Base-by-base conservation (phyloP, 1,140 invertebrate genomes). In the Daktulosphaira vitifoliae region DNA sequence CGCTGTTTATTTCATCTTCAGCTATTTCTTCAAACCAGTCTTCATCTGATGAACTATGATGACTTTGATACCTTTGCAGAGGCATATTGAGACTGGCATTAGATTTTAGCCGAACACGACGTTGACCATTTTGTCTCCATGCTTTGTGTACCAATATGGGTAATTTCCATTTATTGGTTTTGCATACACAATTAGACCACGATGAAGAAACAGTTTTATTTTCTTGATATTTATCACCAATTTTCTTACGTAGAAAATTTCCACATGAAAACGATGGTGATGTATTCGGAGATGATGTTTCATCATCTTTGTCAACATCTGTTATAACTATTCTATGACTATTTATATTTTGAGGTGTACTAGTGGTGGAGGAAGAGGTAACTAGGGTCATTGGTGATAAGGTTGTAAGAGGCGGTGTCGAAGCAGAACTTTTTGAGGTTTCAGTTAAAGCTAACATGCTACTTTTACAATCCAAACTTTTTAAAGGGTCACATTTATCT, bases 1-100 rank as follows among this genome's bases (percentile, higher is more conserved):
- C 64, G 13, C n/a, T 18, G 26, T 49, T 38, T 8, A n/a, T 37
- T 29, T 48, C 65, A 29, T 66, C 56, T 46, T 69, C 67, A 7
- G 42, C 65, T 22, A 73, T 70, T 66, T 74, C 73, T 68, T 75
- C 73, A 69, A 74, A 75, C 74, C 74, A 75, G 52, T 75, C 74
- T 68, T 75, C 74, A 22, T 72, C 73, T 0, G 73, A 75, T 8
- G 73, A 74, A 59, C 73, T 74, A 66, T 75, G 74, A 56, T 75
- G 74, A 22, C 70, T 71, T 48, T 72, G 69, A 15, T 73, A 68
- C 39, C 74, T 65, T 9, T 69, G 66, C 22, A 71, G 66, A 20
- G 71, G 70, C 29, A 56, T 67, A 18, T 71, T 67, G 5, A 71
- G 44, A 66, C 68, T 69, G 9, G 66, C 53, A 29, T 66, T 66